Conservation (phyloP, 1,140 invertebrate genomes). For the Camponotus pennsylvanicus region DNA sequence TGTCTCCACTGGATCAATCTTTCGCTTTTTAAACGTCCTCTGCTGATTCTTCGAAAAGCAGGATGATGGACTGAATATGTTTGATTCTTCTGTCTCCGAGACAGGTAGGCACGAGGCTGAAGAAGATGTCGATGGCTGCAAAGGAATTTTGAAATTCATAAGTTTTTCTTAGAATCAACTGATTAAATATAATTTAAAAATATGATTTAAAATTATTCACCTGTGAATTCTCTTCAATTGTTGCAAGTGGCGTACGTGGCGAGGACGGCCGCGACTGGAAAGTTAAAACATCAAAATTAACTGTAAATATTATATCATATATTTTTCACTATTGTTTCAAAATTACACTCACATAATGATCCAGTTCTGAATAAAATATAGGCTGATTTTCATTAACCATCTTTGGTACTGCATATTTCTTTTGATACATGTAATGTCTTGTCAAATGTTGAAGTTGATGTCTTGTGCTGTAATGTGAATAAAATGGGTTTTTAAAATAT, state of each 20-base stretch:
- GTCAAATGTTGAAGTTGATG: neutral
- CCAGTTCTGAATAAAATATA: too few relatives aligned
- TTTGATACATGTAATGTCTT: neutral
- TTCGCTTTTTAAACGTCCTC: neutral
- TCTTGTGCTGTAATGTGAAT: neutral
- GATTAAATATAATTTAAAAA: neutral
- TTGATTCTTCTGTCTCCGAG: neutral
- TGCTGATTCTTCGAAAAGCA: conserved; percentile 4
- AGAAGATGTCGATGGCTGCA: neutral
- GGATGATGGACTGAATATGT: neutral
- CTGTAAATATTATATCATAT: too few relatives aligned
- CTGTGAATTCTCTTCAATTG: neutral
- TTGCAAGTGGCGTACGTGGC: neutral
- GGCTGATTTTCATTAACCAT: too few relatives aligned
- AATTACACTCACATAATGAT: too few relatives aligned
- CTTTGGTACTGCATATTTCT: too few relatives aligned
- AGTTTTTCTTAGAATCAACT: neutral
- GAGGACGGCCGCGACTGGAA: too few relatives aligned
- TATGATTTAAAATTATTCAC: neutral
- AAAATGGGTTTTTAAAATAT: neutral
- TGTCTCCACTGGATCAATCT: neutral
- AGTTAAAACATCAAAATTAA: too few relatives aligned
- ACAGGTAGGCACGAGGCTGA: neutral
- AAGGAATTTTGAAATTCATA: neutral
- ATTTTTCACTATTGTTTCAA: too few relatives aligned